A percentile compares a stretch with the other conserved stretches of the same genome.
Evolutionary conservation across 2,797 vertebrate genomes (phyloP).

Genomic region (Anableps anableps): DNA sequence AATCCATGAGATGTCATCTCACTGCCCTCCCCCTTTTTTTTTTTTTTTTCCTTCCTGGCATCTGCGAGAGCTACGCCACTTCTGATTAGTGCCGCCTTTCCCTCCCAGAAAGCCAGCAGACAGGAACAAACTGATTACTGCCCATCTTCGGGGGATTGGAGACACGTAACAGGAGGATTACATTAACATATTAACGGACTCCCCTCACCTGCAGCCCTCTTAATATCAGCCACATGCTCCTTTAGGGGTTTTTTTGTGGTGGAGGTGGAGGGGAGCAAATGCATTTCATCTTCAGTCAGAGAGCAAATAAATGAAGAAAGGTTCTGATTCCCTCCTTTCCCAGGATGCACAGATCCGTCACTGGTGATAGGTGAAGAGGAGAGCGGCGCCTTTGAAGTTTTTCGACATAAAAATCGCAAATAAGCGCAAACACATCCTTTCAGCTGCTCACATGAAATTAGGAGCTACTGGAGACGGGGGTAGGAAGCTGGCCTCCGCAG

Average conservation of each 20-base stretch:
- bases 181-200: conserved; percentile 82
- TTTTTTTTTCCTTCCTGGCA: conserved; percentile 49
- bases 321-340: conserved; percentile 72
- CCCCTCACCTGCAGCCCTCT: conserved; percentile 72
- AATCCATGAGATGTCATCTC: conserved; percentile 82
- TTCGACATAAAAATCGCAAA: conserved; percentile 83
- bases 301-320: conserved; percentile 79
- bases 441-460: conserved; percentile 85
- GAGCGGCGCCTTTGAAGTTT: conserved; percentile 83
- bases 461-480: conserved; percentile 68
- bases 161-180: conserved; percentile 84
- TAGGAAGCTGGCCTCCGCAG: conserved; percentile 79
- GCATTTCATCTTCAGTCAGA: conserved; percentile 73
- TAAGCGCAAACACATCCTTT: conserved; percentile 83
- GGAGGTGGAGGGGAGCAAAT: conserved; percentile 18
- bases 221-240: conserved; percentile 59
- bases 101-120: conserved; percentile 79
- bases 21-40: conserved; percentile 61
- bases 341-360: conserved; percentile 78
- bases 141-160: conserved; percentile 80
- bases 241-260: conserved; percentile 43
- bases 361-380: conserved; percentile 79
- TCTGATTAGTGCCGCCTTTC: conserved; percentile 81
- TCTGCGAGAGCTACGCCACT: conserved; percentile 74
- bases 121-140: conserved; percentile 86